Conservation (phyloP, 2,113 vertebrate genomes). For the Varanus salvator region DNA sequence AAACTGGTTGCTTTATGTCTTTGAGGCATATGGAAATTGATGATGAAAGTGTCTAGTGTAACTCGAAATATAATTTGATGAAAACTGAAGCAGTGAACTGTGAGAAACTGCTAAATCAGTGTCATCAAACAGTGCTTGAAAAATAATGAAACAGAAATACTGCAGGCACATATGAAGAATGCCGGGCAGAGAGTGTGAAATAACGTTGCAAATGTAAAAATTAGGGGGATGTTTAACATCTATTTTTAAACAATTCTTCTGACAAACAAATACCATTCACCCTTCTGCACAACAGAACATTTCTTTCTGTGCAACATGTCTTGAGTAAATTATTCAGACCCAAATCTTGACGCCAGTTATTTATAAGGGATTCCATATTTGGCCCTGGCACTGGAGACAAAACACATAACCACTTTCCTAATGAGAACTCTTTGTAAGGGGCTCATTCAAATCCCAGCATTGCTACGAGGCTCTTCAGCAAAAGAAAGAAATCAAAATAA, state of each 20-base stretch:
- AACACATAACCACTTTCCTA: conserved; percentile 62
- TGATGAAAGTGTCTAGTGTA: conserved; percentile 74
- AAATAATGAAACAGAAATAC: conserved; percentile 78
- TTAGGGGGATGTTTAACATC: conserved; percentile 36
- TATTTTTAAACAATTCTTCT: conserved; percentile 67
- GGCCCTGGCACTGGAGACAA: conserved; percentile 67
- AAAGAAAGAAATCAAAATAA: conserved; percentile 67
- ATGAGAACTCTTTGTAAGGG: conserved; percentile 63
- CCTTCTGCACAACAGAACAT: conserved; percentile 37
- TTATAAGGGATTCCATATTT: conserved; percentile 69
- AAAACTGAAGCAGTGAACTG: conserved; percentile 80
- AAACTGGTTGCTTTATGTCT: conserved; percentile 69
- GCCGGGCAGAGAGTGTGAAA: conserved; percentile 60
- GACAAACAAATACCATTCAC: conserved; percentile 41
- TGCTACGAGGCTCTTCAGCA: conserved; percentile 55
- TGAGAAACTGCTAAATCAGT: conserved; percentile 78
- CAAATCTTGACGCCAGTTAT: conserved; percentile 68
- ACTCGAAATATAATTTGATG: conserved; percentile 79
- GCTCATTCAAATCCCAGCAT: conserved; percentile 69
- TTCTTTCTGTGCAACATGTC: conserved; percentile 74
- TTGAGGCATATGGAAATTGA: conserved; percentile 80
- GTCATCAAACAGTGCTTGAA: conserved; percentile 75
- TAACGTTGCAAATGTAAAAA: conserved; percentile 56
- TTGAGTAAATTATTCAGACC: conserved; percentile 75
- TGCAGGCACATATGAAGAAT: conserved; percentile 50